Evolutionary conservation across 2,113 vertebrate genomes (phyloP), one percentile per base, ranked within the genome.

Genomic region (Centropus unirufus): DNA sequence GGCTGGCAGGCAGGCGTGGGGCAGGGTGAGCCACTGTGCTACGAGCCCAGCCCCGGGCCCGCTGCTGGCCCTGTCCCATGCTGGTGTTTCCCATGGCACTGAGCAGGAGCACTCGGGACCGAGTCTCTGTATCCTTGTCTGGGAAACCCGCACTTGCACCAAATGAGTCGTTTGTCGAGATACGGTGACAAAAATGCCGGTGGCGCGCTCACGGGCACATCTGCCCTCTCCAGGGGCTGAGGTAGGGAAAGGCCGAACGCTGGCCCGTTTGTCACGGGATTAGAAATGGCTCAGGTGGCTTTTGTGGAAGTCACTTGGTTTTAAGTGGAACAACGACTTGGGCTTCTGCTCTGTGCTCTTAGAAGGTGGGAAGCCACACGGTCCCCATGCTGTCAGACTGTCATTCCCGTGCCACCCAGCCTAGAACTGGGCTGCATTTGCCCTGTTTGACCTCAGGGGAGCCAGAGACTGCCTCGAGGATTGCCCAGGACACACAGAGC

Each of bases 81-180:
- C 61, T 70, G 62, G 29, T 4, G 20, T 72, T 89, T 95, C 95
- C 81, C 54, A 87, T 55, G 64, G 83, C 46, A 46, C 19, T 54
- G 54, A 19, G 36, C 36, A 36, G 36, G 36, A 36, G 36, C 36
- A 36, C 36, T 36, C 36, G 36, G 36, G 36, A 36, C 36, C 36
- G 36, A 36, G n/a, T 47, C 34, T 26, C 51, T 2, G 0, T 21
- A 27, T 10, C 0, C 0, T 57, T 68, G 47, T 3, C 70, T 58
- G 62, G 70, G 49, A 76, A 79, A 73, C 36, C 30, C 9, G 4
- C 16, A 15, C 67, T 76, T 36, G 55, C 27, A 66, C 24, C 72
- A 58, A 47, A 4, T 8, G 11, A 72, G 19, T 14, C 57, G 40
- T 57, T 64, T 69, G 51, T 26, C 30, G 49, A 26, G 36, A 19